Evolutionary conservation across 2,888 invertebrate species (phyloP), one percentile per base, ranked within the genome.

Genomic region (Zygaena filipendulae): DNA sequence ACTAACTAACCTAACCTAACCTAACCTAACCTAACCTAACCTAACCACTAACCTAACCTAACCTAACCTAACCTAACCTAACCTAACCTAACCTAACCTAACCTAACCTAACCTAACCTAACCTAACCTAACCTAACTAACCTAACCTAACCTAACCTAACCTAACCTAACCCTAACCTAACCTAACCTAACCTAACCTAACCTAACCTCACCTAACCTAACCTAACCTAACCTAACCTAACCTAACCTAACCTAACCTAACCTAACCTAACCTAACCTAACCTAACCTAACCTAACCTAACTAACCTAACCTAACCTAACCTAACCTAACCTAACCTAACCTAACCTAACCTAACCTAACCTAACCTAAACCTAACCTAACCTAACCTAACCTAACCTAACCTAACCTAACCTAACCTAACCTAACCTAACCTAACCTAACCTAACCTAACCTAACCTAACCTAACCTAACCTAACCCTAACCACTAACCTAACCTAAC

Each of bases 301-400:
- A 34, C 35, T 33, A 21, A 21, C 33, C 33, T 37, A 37, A 37
- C 38, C 37, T 37, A 37, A 37, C 37, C 38, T 38, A 35, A 38
- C 38, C 38, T 38, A 31, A 38, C 35, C 38, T 38, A 35, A 38
- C 38, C 35, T 35, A 33, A 33, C 33, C 33, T 33, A 33, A 33
- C 29, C 33, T 33, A 33, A 33, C 33, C 33, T 33, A 33, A 33
- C 33, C 33, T 33, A 33, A 33, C 33, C 33, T 33, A 38, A 35
- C 38, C 33, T 35, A 38, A 37, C 37, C n/a, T n/a, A n/a, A n/a
- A n/a, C n/a, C n/a, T n/a, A n/a, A n/a, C n/a, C n/a, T n/a, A n/a
- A n/a, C n/a, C 34, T 37, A 37, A 38, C 36, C 40, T 36, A 39
- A 38, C 33, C 40, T 38, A 36, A 40, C 38, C 40, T 38, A 36